Percentiles rank a stretch among this genome's conserved stretches.
phyloP scores from a whole-genome alignment of 2,797 vertebrate genomes.

The Sebastolobus alascanus region DNA sequence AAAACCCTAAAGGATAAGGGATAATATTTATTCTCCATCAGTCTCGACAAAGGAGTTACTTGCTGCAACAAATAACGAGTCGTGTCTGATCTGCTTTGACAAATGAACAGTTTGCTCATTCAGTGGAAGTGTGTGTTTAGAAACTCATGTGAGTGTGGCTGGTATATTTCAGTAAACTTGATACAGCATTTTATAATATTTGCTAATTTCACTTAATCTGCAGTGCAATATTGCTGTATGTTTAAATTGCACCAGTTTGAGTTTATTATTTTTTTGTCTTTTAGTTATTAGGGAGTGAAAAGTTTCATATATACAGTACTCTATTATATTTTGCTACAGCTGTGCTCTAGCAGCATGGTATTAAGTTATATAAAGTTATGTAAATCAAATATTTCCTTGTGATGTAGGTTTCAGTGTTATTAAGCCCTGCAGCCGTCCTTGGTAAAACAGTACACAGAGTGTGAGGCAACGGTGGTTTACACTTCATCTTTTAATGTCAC shows the following conservation, averaged over 20 bases:
- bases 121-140: not conserved
- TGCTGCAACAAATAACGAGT: not conserved
- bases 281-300: not conserved
- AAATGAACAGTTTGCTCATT: not conserved
- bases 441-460: not conserved
- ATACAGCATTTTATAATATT: not conserved
- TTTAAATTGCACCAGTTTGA: not conserved
- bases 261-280: not conserved
- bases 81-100: not conserved
- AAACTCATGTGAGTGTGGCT: not conserved
- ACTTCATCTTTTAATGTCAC: not conserved
- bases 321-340: not conserved
- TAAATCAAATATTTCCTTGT: conserved; percentile 11
- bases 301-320: not conserved
- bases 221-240: not conserved
- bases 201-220: not conserved
- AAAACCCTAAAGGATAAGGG: not conserved
- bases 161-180: not conserved
- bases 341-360: not conserved
- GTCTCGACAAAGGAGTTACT: not conserved
- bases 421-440: not conserved
- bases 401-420: conserved; percentile 12
- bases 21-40: not conserved
- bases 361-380: not conserved
- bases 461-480: not conserved